Evolutionary conservation across 2,113 vertebrate genomes (phyloP).

Genomic region (Passer montanus): DNA sequence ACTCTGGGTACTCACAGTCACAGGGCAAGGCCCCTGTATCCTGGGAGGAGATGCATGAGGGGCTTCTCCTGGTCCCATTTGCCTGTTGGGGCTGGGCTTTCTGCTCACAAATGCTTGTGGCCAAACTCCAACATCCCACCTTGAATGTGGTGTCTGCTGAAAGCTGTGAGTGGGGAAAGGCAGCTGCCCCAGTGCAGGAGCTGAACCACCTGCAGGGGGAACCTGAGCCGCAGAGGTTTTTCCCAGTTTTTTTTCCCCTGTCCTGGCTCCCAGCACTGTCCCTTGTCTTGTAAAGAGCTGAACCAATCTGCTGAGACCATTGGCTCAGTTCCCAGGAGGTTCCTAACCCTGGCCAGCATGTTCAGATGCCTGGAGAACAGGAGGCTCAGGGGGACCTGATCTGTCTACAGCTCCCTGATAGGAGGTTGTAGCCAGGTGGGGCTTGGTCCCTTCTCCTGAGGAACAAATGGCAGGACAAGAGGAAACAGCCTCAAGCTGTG

Average conservation of each 20-base stretch:
- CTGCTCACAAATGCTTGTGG: background rate
- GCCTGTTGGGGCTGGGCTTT: background rate
- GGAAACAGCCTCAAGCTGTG: background rate
- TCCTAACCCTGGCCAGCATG: background rate
- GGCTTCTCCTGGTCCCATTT: background rate
- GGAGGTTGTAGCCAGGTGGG: background rate
- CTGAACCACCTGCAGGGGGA: background rate
- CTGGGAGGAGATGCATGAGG: background rate
- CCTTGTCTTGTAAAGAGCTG: background rate
- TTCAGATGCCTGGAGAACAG: background rate
- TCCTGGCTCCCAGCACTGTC: background rate
- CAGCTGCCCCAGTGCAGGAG: background rate
- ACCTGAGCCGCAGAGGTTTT: background rate
- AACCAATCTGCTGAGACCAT: background rate
- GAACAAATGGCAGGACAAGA: background rate
- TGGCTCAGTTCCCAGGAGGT: background rate
- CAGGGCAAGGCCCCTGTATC: background rate
- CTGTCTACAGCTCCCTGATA: background rate
- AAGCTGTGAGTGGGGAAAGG: background rate
- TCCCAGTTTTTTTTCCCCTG: background rate
- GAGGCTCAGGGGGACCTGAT: background rate
- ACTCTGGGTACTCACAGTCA: background rate
- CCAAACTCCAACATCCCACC: fast-evolving
- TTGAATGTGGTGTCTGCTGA: background rate
- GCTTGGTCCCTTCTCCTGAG: background rate